Evolutionary conservation across 1,140 invertebrate genomes (phyloP).

Genomic region (Eufriesea mexicana): DNA sequence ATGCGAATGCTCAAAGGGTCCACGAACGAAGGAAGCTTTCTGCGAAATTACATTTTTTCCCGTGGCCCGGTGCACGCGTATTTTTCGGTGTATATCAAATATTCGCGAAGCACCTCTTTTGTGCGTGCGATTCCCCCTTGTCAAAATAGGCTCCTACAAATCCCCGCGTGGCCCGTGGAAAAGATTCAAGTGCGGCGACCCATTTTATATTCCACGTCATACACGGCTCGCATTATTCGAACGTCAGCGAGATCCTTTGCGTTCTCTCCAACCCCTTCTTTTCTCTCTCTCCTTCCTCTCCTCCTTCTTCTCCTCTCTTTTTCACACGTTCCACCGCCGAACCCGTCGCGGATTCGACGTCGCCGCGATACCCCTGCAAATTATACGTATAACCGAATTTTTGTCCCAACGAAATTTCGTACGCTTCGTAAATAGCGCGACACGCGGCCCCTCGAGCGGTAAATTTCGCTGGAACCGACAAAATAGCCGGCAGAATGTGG

Average conservation of each 20-base stretch:
- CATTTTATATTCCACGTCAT: slow-evolving; percentile 35
- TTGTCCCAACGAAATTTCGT: slow-evolving; percentile 16
- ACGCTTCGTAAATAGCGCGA: slow-evolving; percentile 11
- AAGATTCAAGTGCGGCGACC: slow-evolving; percentile 38
- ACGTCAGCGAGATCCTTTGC: slow-evolving; percentile 21
- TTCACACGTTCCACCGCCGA: slow-evolving; percentile 16
- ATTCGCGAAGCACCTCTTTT: slow-evolving; percentile 34
- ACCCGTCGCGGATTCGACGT: background rate
- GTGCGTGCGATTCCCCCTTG: slow-evolving; percentile 28
- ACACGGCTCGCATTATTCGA: slow-evolving; percentile 32
- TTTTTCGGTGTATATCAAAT: slow-evolving; percentile 36
- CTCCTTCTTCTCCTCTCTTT: background rate
- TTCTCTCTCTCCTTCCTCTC: background rate
- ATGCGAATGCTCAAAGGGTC: background rate
- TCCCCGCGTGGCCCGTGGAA: slow-evolving; percentile 7
- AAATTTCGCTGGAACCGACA: slow-evolving; percentile 4
- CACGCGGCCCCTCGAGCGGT: slow-evolving; percentile 5
- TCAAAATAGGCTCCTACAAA: slow-evolving; percentile 42
- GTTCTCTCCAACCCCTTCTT: background rate
- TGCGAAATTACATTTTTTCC: slow-evolving; percentile 51
- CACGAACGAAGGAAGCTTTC: slow-evolving; percentile 33
- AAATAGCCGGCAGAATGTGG: background rate
- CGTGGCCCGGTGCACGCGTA: slow-evolving; percentile 9
- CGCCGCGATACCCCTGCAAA: background rate
- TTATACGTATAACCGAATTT: slow-evolving; percentile 28